Base-by-base conservation (phyloP, 2,888 invertebrate genomes). In the Leptura quadrifasciata region DNA sequence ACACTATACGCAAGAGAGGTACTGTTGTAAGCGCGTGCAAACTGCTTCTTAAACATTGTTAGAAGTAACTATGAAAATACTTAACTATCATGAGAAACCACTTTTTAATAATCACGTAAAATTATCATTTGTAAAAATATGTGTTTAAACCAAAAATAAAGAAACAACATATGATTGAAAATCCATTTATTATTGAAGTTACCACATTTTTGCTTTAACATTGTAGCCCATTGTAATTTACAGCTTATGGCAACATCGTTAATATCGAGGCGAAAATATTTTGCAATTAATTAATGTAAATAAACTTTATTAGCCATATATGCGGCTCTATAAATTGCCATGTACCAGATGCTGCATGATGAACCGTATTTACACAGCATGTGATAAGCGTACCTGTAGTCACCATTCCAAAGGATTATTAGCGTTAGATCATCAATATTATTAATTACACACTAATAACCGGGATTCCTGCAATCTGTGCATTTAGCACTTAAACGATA, bases 311-410 rank as follows among this genome's bases (percentile, higher is more conserved):
- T 47, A n/a, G 47, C 47, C 47, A n/a, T 47, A 65, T 47, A 65
- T 24, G 65, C 24, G n/a, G 52, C 47, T 21, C n/a, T 65, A 65
- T 21, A 21, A 65, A 35, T n/a, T 24, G n/a, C 65, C 52, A 65
- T 24, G 24, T 54, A 24, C 52, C 65, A 65, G 65, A 65, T 65
- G 65, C 52, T 52, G 24, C 54, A 54, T 24, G 65, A 27, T 65
- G 65, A 65, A 52, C 65, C 21, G 65, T 65, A 54, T 65, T 52
- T 65, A 54, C 54, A 52, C 35, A 20, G 65, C 65, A 65, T 65
- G 52, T 65, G 65, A 65, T 65, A 24, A 65, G 52, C 65, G 65
- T 65, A 65, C 65, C 65, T 65, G 20, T 24, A 24, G 24, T n/a
- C 65, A 65, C 24, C 21, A 52, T 65, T 47, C 65, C 20, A 52